Conservation (phyloP, 2,797 vertebrate species). For the Mormyrus proboscirostris region DNA sequence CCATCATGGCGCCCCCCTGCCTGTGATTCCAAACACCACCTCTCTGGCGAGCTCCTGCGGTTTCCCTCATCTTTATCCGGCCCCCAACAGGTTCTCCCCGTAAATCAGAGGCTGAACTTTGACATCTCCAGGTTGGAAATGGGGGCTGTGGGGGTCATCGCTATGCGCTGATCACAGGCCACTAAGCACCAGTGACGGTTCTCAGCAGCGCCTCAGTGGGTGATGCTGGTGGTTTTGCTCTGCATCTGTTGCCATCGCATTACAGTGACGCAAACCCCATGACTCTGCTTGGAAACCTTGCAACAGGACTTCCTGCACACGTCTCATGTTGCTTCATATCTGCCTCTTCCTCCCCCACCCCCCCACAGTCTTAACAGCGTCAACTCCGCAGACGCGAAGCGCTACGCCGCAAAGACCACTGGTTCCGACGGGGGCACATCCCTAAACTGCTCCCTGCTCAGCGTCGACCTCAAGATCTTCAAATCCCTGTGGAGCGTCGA, state of each 20-base stretch:
- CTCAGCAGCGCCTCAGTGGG: background rate
- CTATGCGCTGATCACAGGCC: background rate
- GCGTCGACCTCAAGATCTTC: slow-evolving; percentile 85
- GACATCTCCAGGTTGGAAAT: background rate
- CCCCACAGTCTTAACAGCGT: slow-evolving; percentile 76
- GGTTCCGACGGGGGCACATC: slow-evolving; percentile 78
- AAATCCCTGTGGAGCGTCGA: slow-evolving; percentile 88
- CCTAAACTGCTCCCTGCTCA: slow-evolving; percentile 76
- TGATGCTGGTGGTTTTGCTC: background rate
- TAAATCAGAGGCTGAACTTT: background rate
- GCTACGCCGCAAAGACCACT: slow-evolving; percentile 75
- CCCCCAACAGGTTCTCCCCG: background rate
- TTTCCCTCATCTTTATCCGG: background rate
- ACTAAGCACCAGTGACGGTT: background rate
- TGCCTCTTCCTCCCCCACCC: background rate
- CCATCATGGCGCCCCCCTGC: background rate
- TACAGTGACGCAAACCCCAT: background rate
- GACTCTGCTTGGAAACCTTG: background rate
- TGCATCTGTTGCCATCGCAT: background rate
- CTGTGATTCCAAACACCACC: background rate
- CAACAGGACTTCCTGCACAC: background rate
- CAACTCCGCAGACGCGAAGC: slow-evolving; percentile 74
- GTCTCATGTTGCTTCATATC: background rate
- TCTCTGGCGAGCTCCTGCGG: background rate
- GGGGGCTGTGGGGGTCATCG: background rate